Conservation (phyloP, 2,888 invertebrate species). For the Autographa gamma region DNA sequence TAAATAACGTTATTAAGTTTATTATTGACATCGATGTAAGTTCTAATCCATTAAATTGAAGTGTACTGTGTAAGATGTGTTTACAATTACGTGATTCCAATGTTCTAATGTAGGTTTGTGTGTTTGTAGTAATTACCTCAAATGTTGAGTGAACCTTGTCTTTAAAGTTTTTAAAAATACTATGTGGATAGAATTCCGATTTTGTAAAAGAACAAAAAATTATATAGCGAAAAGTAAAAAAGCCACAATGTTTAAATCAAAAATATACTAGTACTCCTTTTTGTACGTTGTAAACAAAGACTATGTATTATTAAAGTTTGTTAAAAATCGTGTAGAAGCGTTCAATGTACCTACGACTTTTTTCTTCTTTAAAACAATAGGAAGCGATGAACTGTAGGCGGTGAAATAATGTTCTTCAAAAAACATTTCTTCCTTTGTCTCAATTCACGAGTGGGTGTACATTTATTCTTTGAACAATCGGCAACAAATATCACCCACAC, state of each 20-base stretch:
- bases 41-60: not conserved
- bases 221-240: too few relatives aligned
- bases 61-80: not conserved
- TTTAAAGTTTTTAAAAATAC: too few relatives aligned
- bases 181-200: too few relatives aligned
- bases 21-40: not conserved
- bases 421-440: not conserved
- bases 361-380: not conserved
- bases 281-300: too few relatives aligned
- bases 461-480: not conserved
- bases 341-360: not conserved
- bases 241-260: too few relatives aligned
- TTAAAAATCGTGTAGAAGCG: not conserved
- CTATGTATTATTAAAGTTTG: too few relatives aligned
- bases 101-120: not conserved
- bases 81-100: too few relatives aligned
- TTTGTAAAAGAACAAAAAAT: too few relatives aligned
- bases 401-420: not conserved
- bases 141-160: too few relatives aligned
- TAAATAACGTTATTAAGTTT: conserved; percentile 6
- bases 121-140: not conserved
- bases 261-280: too few relatives aligned
- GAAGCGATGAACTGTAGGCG: not conserved
- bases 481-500: not conserved
- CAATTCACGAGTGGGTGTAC: not conserved